phyloP scores from a whole-genome alignment of 2,888 invertebrate species.

The Drosophila nr. perissopoda region DNA sequence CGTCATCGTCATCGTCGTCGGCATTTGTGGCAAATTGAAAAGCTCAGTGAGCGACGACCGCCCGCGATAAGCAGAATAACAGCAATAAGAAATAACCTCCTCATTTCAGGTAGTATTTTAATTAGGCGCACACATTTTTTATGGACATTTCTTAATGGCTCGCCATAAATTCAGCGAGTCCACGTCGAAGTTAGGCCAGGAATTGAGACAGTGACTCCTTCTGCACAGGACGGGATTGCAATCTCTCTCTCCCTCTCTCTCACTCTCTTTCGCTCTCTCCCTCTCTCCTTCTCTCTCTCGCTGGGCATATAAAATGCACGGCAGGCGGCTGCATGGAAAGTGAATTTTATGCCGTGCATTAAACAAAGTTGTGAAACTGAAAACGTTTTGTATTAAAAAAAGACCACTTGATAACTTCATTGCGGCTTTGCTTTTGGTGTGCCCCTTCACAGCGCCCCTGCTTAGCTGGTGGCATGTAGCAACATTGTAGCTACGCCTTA shows the following conservation, averaged over 20 bases:
- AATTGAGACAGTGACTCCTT: neutral
- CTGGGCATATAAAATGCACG: neutral
- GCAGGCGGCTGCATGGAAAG: slow-evolving; percentile 40
- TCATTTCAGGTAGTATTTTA: slow-evolving; percentile 63
- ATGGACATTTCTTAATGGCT: slow-evolving; percentile 74
- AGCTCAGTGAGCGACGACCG: slow-evolving; percentile 49
- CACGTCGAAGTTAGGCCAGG: slow-evolving; percentile 26
- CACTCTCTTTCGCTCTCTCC: neutral
- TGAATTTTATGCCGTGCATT: slow-evolving; percentile 73
- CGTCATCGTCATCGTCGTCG: slow-evolving; percentile 13
- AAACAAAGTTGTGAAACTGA: slow-evolving; percentile 74
- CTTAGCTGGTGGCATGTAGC: slow-evolving; percentile 40
- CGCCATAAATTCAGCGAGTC: slow-evolving; percentile 60
- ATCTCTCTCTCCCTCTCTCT: neutral
- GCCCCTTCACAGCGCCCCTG: no score
- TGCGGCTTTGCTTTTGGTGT: slow-evolving; percentile 19
- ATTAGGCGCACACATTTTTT: slow-evolving; percentile 68
- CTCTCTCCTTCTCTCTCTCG: no score
- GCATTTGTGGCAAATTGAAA: slow-evolving; percentile 69
- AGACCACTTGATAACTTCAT: slow-evolving; percentile 69
- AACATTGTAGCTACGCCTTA: slow-evolving; percentile 72
- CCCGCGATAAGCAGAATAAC: slow-evolving; percentile 31
- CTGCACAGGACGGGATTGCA: neutral
- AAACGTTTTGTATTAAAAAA: slow-evolving; percentile 59
- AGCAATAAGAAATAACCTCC: slow-evolving; percentile 11